Base-by-base conservation (phyloP, 2,113 vertebrate genomes). In the Amphiprion ocellaris region DNA sequence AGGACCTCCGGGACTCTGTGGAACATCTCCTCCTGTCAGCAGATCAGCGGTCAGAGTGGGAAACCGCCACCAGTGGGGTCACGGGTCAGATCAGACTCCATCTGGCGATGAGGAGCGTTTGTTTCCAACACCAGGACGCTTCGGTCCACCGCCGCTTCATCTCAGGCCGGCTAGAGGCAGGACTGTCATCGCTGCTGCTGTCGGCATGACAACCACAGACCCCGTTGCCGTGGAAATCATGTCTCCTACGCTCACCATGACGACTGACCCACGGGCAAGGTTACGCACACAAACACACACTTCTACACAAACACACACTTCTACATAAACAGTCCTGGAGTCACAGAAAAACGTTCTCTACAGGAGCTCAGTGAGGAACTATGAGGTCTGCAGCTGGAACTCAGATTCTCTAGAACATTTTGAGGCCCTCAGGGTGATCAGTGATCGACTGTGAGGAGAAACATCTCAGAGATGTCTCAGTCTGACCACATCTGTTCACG, bases 241-340 rank as follows among this genome's bases (percentile, higher is more conserved):
- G 62, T 73, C 64, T 58, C 46, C 54, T 21, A n/a, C 66, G 46
- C 74, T 70, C 61, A 75, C 81, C 60, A 81, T 53, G 64, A 77
- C 53, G 0, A 72, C 23, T 66, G 74, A 79, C 81, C 84, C 81
- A 37, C 14, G 69, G 78, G 71, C 84, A 86, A 86, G 87, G 87
- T 86, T 58, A 83, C 0, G 58, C 49, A 81, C 69, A 78, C 39
- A 76, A 0, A 30, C 24, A 39, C 33, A 44, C 39, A 47, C 5
- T 58, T 23, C 21, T 19, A 53, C 10, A 78, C 39, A 76, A 0
- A 30, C 24, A 39, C 33, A 44, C 39, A 47, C 5, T 58, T 23
- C 21, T 19, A 53, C 10, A 67, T 19, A 33, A 21, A 60, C 39
- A 49, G 49, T 30, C 60, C 1, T 21, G 30, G 2, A 1, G 19